Evolutionary conservation across 2,797 vertebrate genomes (phyloP).

Genomic region (Poeciliopsis paucimaculata): DNA sequence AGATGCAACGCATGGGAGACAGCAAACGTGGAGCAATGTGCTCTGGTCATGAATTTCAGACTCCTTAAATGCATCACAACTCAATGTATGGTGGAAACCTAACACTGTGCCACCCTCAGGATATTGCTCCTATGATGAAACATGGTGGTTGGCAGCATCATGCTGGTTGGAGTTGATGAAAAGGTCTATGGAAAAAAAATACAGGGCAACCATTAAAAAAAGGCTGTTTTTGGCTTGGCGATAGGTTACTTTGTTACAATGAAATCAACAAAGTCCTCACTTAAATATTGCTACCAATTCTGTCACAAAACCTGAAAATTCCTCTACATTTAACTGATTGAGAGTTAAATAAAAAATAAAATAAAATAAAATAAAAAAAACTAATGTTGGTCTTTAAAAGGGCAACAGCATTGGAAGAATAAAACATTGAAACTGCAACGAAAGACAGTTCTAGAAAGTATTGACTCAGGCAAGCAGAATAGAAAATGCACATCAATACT

Average conservation of each 20-base stretch:
- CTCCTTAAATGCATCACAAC: background rate
- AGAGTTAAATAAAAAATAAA: background rate
- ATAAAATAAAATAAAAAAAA: background rate
- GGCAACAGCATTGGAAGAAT: background rate
- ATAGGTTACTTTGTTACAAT: background rate
- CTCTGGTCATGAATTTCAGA: background rate
- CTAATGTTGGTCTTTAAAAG: background rate
- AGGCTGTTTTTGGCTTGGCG: background rate
- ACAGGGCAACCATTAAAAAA: background rate
- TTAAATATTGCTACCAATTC: background rate
- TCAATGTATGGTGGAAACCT: background rate
- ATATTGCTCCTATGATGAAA: background rate
- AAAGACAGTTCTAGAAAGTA: background rate
- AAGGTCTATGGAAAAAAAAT: background rate
- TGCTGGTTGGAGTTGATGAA: background rate
- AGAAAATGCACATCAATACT: background rate
- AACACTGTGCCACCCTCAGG: background rate
- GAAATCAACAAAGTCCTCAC: background rate
- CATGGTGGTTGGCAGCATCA: background rate
- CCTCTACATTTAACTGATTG: background rate
- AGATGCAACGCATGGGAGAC: background rate
- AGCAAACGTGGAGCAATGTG: background rate
- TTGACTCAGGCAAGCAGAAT: background rate
- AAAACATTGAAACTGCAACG: background rate
- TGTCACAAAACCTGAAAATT: background rate